Percentiles rank a stretch among this genome's conserved stretches.
phyloP scores from a whole-genome alignment of 2,113 vertebrate genomes.

The Pachyramphus minor region DNA sequence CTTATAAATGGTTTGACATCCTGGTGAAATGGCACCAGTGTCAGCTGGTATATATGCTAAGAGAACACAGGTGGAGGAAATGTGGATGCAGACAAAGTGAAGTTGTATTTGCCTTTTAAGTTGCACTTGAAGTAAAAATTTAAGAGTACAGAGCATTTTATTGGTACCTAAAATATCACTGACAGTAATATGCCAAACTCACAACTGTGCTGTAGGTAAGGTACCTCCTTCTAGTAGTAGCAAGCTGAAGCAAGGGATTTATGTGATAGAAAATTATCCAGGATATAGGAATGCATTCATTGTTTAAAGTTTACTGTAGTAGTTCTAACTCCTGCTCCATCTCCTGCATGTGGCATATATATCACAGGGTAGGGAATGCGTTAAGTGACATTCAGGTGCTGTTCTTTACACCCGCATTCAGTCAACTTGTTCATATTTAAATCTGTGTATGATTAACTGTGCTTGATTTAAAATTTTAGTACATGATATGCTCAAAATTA shows the following conservation, averaged over 20 bases:
- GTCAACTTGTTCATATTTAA: background rate
- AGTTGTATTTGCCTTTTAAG: background rate
- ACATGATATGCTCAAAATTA: background rate
- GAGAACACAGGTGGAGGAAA: background rate
- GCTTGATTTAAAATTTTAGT: background rate
- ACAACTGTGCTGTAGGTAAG: background rate
- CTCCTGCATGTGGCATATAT: background rate
- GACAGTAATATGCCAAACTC: background rate
- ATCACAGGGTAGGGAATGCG: background rate
- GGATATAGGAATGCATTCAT: background rate
- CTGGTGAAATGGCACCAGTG: background rate
- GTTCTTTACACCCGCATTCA: background rate
- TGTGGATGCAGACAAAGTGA: background rate
- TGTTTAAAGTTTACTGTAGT: background rate
- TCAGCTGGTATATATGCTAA: background rate
- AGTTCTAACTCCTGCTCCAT: background rate
- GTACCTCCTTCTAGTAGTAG: background rate
- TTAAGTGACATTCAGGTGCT: background rate
- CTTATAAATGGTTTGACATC: background rate
- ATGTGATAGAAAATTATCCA: background rate
- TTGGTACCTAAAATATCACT: background rate
- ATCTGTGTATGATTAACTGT: background rate
- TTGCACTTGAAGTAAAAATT: background rate
- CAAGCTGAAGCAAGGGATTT: background rate
- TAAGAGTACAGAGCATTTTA: background rate